Base-by-base conservation (phyloP, 2,888 invertebrate species). In the Phengaris alcon region DNA sequence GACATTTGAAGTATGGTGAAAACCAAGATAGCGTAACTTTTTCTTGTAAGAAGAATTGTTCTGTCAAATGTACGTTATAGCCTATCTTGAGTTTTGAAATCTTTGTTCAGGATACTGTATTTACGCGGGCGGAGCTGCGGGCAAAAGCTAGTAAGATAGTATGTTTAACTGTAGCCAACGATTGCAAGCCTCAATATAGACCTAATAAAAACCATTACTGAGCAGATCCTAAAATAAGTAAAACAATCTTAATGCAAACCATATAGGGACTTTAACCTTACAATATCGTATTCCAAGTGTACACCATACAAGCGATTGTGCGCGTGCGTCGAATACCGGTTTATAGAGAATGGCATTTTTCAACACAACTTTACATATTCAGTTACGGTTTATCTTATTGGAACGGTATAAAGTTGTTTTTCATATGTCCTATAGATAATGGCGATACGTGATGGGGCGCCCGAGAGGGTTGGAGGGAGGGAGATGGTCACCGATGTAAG, bases 171-270 rank as follows among this genome's bases (percentile, higher is more conserved):
- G 35, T 35, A 48, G 22, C 10, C 10, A 59, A 59, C 22, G 9
- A 9, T 22, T 8, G 0, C 35, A 15, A 0, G 13, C 8, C 15
- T 57, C 2, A 55, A 64, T 59, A 51, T 70, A 22, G 59, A 59
- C 59, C 44, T 35, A 54, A 35, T 72, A 54, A 72, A 52, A 52
- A 57, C 57, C 64, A 70, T 57, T 69, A 55, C 69, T 54, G 54
- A 51, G 48, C 80, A 79, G 79, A 82, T 84, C 82, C 83, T 84
- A 86, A 88, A 88, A 88, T 86, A 88, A 87, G 84, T 83, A 84
- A 87, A 87, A 84, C 85, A 85, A 87, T 90, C 86, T 86, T 84
- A 88, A 88, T 87, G 85, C 88, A 83, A 80, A 81, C 88, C 87
- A 83, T 89, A 88, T 81, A 86, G 81, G 86, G 87, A 81, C 85